Evolutionary conservation across 2,797 vertebrate genomes (phyloP).

Genomic region (Enteromius argenteus): DNA sequence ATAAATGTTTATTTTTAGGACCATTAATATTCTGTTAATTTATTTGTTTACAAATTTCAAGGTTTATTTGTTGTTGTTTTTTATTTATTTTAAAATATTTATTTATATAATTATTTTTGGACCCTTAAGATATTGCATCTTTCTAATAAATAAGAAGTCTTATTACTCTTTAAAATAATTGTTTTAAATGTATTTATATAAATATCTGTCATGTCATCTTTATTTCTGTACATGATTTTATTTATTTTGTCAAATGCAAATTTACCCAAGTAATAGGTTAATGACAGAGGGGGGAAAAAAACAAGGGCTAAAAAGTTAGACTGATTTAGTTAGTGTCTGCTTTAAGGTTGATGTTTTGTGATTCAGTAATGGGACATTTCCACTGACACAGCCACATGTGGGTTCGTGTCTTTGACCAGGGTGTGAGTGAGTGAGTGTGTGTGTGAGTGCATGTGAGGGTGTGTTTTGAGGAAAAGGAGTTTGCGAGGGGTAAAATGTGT

Average conservation of each 20-base stretch:
- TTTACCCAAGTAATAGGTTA: neutral
- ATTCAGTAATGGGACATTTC: slow-evolving; percentile 45
- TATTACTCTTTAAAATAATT: neutral
- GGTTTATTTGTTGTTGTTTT: too few relatives aligned
- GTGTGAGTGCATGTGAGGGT: neutral
- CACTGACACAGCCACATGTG: slow-evolving; percentile 2
- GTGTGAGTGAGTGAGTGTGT: slow-evolving; percentile 18
- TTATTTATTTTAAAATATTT: too few relatives aligned
- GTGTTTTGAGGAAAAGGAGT: slow-evolving; percentile 47
- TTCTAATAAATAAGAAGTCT: neutral
- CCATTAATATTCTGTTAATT: too few relatives aligned
- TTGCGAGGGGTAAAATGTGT: slow-evolving; percentile 50
- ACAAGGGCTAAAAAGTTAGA: neutral
- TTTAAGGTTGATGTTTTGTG: slow-evolving; percentile 12
- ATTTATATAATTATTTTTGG: too few relatives aligned
- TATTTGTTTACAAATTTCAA: too few relatives aligned
- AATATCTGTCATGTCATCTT: neutral
- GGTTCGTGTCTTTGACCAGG: slow-evolving; percentile 51
- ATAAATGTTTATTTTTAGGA: too few relatives aligned
- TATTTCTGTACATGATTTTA: neutral
- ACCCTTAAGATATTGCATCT: too few relatives aligned
- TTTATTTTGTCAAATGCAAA: neutral
- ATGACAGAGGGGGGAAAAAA: neutral
- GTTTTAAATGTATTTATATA: neutral
- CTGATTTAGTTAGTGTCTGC: neutral